Conservation (phyloP, 2,113 vertebrate species). For the Apteryx owenii region DNA sequence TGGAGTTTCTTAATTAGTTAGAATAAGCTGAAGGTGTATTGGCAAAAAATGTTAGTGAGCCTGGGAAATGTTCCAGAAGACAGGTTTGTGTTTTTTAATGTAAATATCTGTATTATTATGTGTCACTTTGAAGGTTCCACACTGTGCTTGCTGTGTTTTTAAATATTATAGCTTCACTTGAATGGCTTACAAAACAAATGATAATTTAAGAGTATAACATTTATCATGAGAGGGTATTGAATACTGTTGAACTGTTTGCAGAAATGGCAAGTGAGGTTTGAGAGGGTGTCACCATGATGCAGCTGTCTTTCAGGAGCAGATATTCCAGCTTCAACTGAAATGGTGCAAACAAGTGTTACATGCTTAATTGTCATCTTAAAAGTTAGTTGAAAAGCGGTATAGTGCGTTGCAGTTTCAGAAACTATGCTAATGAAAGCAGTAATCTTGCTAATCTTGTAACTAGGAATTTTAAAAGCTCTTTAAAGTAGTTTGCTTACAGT, state of each 20-base stretch:
- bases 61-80: conserved; percentile 72
- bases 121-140: conserved; percentile 44
- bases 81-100: conserved; percentile 37
- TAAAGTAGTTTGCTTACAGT: not conserved
- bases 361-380: not conserved
- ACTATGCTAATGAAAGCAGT: not conserved
- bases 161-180: conserved; percentile 43
- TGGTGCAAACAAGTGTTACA: not conserved
- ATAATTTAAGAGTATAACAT: conserved; percentile 40
- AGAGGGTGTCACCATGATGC: not conserved
- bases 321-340: not conserved
- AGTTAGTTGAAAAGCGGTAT: not conserved
- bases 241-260: conserved; percentile 13
- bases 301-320: not conserved
- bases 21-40: conserved; percentile 78
- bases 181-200: conserved; percentile 62
- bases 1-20: conserved; percentile 75
- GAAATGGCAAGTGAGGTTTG: conserved; percentile 31
- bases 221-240: conserved; percentile 29
- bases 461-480: not conserved
- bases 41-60: conserved; percentile 50
- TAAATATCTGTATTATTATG: conserved; percentile 67
- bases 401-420: not conserved
- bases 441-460: not conserved
- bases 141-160: conserved; percentile 9